Evolutionary conservation across 64 coral and sea anemone genomes (phyloP), one percentile per base, ranked within the genome.

Genomic region (Trachythela sp.): DNA sequence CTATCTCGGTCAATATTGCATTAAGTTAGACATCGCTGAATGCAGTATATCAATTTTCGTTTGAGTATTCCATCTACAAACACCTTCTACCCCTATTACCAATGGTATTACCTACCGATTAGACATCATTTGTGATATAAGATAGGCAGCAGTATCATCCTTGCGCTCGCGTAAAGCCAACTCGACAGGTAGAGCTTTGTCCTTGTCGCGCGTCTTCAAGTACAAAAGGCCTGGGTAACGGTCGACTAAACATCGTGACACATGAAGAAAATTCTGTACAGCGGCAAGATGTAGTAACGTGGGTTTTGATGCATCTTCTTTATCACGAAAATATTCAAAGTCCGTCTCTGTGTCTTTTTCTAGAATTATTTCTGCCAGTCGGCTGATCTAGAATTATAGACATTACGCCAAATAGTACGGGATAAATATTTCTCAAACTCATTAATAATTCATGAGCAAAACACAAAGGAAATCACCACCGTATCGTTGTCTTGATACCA

Each of bases 341-440:
- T 85, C 87, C 17, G 70, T 60, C 18, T 48, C 87, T 20, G n/a
- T 91, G 72, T 93, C 89, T 36, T 83, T 31, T 31, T 93, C 86
- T 68, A 97, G 89, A 45, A 97, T 90, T 17, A 97, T 97, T 87
- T 97, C 94, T 30, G 89, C 87, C 27, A 97, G 93, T 33, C 94
- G 89, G 48, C 90, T 91, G 8, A 97, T 91, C 94, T 97, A 48
- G 14, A 17, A 85, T 36, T 8, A 52, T 15, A 1, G 49, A 52
- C 0, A 20, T 52, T 52, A 52, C 22, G 9, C 13, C 22, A 11
- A 52, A 52, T 20, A 15, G 15, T 49, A 52, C 49, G 22, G 22
- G 49, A 52, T 1, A 11, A 52, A 52, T 20, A 52, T 1, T 52
- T 52, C n/a, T n/a, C n/a, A n/a, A n/a, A n/a, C n/a, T n/a, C n/a